These are phyloP conservation scores for Drosophila fungiperda DNA, from an alignment of 2,888 invertebrate genomes.

Conservation along the genomic window DNA sequence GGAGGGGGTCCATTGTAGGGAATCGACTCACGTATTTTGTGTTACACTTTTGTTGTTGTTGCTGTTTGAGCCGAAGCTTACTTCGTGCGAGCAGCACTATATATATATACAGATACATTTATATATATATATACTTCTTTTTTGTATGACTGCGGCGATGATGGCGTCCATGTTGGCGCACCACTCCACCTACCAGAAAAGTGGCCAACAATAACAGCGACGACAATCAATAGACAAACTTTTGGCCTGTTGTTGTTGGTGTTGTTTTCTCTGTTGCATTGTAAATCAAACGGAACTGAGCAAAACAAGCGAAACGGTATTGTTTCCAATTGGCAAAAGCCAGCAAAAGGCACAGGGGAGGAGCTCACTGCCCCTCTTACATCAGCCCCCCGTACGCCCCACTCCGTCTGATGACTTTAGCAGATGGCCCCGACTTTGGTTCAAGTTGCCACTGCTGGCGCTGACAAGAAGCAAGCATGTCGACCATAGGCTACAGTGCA, in stretches of 20 bases:
- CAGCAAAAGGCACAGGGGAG: slow-evolving; percentile 60
- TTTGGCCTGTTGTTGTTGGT: slow-evolving; percentile 61
- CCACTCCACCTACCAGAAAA: slow-evolving; percentile 79
- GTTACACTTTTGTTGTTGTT: slow-evolving; percentile 68
- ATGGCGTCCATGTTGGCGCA: slow-evolving; percentile 79
- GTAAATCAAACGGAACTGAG: slow-evolving; percentile 79
- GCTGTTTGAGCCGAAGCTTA: slow-evolving; percentile 43
- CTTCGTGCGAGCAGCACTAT: slow-evolving; percentile 62
- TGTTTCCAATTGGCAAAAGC: slow-evolving; percentile 76
- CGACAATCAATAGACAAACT: slow-evolving; percentile 80
- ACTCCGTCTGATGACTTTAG: slow-evolving; percentile 61
- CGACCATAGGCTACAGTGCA: slow-evolving; percentile 50
- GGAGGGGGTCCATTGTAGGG: slow-evolving; percentile 44
- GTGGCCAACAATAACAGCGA: slow-evolving; percentile 63
- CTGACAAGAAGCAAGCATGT: slow-evolving; percentile 69
- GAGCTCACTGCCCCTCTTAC: slow-evolving; percentile 46
- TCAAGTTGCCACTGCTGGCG: slow-evolving; percentile 76
- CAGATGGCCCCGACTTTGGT: slow-evolving; percentile 71
- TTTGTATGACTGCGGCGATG: slow-evolving; percentile 51
- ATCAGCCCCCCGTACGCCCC: not conserved
- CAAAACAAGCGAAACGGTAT: slow-evolving; percentile 77
- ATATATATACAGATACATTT: slow-evolving; percentile 4
- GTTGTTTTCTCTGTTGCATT: slow-evolving; percentile 55
- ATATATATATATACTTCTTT: slow-evolving; percentile 11
- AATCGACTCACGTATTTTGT: slow-evolving; percentile 81